Evolutionary conservation across 2,797 vertebrate species (phyloP), one percentile per base, ranked within the genome.

Genomic region (Danio jaintianensis): DNA sequence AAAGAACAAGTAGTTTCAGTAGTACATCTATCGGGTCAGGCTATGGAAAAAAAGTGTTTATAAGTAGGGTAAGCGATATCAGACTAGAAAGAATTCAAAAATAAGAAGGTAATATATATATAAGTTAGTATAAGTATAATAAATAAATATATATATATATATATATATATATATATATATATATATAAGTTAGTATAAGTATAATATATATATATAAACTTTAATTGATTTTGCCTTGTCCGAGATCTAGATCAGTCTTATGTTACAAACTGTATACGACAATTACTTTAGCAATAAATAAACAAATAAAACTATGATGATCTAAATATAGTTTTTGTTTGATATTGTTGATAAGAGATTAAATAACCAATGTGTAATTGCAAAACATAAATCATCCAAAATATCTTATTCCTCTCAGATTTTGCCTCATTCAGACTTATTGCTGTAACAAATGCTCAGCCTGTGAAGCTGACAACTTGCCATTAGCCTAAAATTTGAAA

Each of bases 401-500:
- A 52, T 0, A 1, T 5, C 47, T 11, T 47, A 12, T 29, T 67
- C 2, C 18, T 29, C 45, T 13, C 43, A 48, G 20, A 67, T 67
- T 48, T 69, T 47, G 22, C 20, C 47, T 63, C 4, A 47, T 29
- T 29, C 29, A 47, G 4, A 47, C 1, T 47, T 47, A 7, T 4
- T 47, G 7, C 11, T 47, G 5, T 47, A 12, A 12, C n/a, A 45
- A 12, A 47, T 47, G 63, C 42, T 61, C 50, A 50, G 29, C 67
- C 70, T 64, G 63, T 53, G 47, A 42, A 68, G 29, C n/a, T 43
- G 74, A 69, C 64, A 83, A 75, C 64, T 55, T n/a, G 58, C 83
- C 64, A 79, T 83, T 81, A 79, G 66, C 50, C 79, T 72, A 53
- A 67, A 38, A 58, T 74, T 71, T 64, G 12, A 75, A 79, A 80